phyloP scores from a whole-genome alignment of 2,888 invertebrate species.

The Microplitis deprimator region DNA sequence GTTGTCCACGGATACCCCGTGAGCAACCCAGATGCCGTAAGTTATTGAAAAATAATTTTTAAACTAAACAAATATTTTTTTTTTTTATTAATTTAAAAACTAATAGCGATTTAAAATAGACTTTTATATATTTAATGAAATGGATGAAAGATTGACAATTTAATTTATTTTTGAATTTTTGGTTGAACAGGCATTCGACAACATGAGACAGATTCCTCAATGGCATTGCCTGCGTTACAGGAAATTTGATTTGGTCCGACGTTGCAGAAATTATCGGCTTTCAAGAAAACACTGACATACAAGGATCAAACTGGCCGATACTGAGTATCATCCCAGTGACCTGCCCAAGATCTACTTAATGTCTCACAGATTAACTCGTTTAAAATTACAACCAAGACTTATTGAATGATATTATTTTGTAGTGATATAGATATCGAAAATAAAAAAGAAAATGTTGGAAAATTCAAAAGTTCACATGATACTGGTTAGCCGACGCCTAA shows the following conservation, averaged over 20 bases:
- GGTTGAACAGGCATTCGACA: conserved; percentile 76
- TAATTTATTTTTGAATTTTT: conserved; percentile 24
- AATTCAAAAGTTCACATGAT: too few species aligned
- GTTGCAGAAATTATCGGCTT: conserved; percentile 83
- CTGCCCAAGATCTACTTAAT: conserved; percentile 53
- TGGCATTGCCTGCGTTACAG: conserved; percentile 89
- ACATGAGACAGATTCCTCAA: conserved; percentile 85
- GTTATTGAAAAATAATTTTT: conserved; percentile 48
- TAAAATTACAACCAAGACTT: conserved; percentile 41
- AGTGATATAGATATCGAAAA: conserved; percentile 8
- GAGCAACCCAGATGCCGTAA: conserved; percentile 67
- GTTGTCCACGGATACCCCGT: conserved; percentile 62
- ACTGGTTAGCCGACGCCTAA: neutral
- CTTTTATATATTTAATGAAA: too few species aligned
- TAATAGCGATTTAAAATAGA: too few species aligned
- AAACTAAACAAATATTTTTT: too few species aligned
- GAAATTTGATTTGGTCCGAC: conserved; percentile 83
- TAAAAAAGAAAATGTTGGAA: neutral
- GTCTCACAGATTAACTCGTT: conserved; percentile 38
- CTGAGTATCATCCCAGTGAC: conserved; percentile 40
- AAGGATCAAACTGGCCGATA: conserved; percentile 39
- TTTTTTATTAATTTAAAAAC: too few species aligned
- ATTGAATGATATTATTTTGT: conserved; percentile 33
- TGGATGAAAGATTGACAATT: neutral
- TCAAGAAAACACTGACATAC: conserved; percentile 73